Percentiles rank a stretch among this genome's conserved stretches.
Evolutionary conservation across 2,113 vertebrate genomes (phyloP).

Genomic region (Oxyruncus cristatus): DNA sequence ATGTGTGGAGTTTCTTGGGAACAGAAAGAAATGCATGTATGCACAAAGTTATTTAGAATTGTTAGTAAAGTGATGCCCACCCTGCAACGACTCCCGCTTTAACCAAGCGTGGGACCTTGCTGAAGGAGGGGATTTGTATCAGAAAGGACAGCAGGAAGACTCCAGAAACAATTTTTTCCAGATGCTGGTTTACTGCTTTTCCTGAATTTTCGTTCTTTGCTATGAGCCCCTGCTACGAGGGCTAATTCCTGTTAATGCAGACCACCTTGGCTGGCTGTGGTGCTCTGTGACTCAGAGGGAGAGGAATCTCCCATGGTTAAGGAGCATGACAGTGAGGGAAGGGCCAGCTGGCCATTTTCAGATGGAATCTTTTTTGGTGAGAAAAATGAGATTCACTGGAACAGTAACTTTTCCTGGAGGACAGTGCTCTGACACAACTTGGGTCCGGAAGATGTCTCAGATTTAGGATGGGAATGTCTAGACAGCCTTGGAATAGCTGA

Average conservation of each 20-base stretch:
- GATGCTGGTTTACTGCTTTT: neutral
- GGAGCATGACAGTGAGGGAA: neutral
- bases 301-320: neutral
- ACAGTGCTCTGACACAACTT: neutral
- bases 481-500: neutral
- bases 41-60: neutral
- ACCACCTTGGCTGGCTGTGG: neutral
- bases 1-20: neutral
- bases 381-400: neutral
- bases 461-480: neutral
- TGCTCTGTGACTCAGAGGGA: neutral
- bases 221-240: neutral
- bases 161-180: neutral
- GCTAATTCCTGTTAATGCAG: neutral
- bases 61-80: neutral
- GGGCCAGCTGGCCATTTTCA: neutral
- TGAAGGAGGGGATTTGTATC: neutral
- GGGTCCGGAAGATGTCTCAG: neutral
- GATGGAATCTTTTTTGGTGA: neutral
- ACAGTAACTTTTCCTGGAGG: neutral
- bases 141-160: neutral
- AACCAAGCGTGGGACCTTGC: accelerated
- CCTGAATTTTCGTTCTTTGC: neutral
- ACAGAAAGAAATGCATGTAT: neutral
- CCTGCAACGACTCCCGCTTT: accelerated